Conservation (phyloP, 2,113 vertebrate genomes). For the Damaliscus lunatus region DNA sequence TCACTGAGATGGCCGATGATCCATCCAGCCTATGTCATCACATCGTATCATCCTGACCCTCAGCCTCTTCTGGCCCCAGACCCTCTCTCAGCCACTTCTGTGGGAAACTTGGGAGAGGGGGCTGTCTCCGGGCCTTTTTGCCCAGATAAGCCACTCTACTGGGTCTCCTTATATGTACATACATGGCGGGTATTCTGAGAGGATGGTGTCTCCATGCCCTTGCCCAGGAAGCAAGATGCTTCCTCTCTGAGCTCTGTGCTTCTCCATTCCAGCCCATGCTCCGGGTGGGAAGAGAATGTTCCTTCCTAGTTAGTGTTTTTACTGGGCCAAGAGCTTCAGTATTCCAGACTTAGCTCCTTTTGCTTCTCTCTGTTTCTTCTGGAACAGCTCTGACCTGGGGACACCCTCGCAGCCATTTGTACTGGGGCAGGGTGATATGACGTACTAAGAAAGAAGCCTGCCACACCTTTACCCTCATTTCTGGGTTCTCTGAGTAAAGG, state of each 20-base stretch:
- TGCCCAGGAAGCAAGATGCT: background rate
- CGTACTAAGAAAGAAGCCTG: background rate
- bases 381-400: background rate
- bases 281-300: background rate
- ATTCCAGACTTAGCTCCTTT: background rate
- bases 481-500: background rate
- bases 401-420: background rate
- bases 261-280: background rate
- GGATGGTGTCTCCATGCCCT: background rate
- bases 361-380: background rate
- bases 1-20: background rate
- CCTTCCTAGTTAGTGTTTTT: background rate
- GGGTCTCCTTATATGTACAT: fast-evolving
- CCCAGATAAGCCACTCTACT: background rate
- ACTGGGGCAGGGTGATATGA: background rate
- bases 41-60: background rate
- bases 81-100: background rate
- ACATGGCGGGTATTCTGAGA: background rate
- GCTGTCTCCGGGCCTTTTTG: background rate
- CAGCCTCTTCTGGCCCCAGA: background rate
- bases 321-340: background rate
- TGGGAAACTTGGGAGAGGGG: background rate
- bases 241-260: background rate
- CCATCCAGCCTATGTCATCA: background rate
- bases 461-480: background rate